Evolutionary conservation across 2,797 vertebrate genomes (phyloP).

Genomic region (Neoniphon sammara): DNA sequence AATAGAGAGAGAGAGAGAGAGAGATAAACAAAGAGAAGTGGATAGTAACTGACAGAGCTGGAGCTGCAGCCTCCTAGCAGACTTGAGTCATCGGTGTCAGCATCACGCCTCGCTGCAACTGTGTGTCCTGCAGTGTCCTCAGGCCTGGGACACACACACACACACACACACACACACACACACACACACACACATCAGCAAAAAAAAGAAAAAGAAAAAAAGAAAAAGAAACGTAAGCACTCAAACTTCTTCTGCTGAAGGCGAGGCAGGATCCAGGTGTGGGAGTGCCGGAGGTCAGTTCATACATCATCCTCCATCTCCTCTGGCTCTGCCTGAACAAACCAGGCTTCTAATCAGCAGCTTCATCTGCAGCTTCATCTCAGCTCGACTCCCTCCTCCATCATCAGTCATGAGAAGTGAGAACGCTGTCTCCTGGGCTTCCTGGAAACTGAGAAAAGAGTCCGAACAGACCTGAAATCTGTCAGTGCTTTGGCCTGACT

Average conservation of each 20-base stretch:
- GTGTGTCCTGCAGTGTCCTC: background rate
- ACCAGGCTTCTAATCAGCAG: slow-evolving; percentile 26
- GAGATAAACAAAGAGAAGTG: slow-evolving; percentile 1
- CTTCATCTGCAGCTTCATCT: slow-evolving; percentile 17
- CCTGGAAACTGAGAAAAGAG: no score
- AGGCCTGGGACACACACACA: slow-evolving; percentile 1
- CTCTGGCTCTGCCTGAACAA: background rate
- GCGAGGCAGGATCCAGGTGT: slow-evolving; percentile 42
- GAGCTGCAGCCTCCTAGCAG: slow-evolving; percentile 6
- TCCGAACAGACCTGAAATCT: no score
- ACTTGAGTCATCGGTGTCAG: slow-evolving; percentile 35
- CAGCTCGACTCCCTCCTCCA: slow-evolving; percentile 3
- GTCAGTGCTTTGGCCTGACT: no score
- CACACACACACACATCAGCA: slow-evolving; percentile 12
- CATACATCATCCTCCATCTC: slow-evolving; percentile 34
- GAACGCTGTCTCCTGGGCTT: no score
- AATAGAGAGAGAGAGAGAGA: background rate
- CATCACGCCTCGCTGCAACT: slow-evolving; percentile 34
- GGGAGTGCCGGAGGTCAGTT: slow-evolving; percentile 34
- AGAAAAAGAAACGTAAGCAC: slow-evolving; percentile 26
- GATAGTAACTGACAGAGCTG: slow-evolving; percentile 25
- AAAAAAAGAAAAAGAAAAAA: no score
- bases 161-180: slow-evolving; percentile 15
- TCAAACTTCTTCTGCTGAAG: slow-evolving; percentile 9
- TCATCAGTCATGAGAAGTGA: no score